Base-by-base conservation (phyloP, 2,797 vertebrate species). In the Danio tinwini region DNA sequence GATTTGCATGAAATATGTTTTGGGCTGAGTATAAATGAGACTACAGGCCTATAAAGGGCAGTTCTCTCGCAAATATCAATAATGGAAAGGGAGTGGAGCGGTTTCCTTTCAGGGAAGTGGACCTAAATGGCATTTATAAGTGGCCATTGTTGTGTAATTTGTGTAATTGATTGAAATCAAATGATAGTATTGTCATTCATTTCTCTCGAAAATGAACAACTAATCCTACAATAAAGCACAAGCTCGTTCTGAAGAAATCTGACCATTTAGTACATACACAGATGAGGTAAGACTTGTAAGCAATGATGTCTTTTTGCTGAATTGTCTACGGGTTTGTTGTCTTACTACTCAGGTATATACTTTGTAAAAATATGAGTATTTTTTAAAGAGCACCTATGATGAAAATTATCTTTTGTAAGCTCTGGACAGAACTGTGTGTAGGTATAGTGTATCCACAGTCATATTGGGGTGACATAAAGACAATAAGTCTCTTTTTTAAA, bases 11-110 rank as follows among this genome's bases (percentile, higher is more conserved):
- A 47, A 37, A 42, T 7, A 12, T 47, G 5, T 45, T 42, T 0
- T 56, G 19, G 37, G 11, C 4, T 65, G 53, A 59, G n/a, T 19
- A 40, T 29, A 29, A 58, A 59, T 21, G 11, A 49, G 55, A 44
- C 37, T 61, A 6, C 8, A 5, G 37, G 44, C 55, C n/a, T 21
- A 10, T 21, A 49, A 69, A 61, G 55, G 45, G 53, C 45, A 17
- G 10, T 59, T 77, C 58, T 77, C 29, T 47, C 55, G 70, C 76
- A 62, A 69, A 44, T 78, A 52, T 70, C 76, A 78, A 17, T 78
- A 78, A 78, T 78, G 76, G 55, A 70, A 61, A 78, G 65, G 75
- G 55, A 69, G 76, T 70, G 67, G 67, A 70, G 65, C n/a, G 55
- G 44, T 52, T 78, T 78, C 45, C 56, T 70, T 70, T 59, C 45